Evolutionary conservation across 2,888 invertebrate genomes (phyloP), one percentile per base, ranked within the genome.

Genomic region (Cheilosia impressa): DNA sequence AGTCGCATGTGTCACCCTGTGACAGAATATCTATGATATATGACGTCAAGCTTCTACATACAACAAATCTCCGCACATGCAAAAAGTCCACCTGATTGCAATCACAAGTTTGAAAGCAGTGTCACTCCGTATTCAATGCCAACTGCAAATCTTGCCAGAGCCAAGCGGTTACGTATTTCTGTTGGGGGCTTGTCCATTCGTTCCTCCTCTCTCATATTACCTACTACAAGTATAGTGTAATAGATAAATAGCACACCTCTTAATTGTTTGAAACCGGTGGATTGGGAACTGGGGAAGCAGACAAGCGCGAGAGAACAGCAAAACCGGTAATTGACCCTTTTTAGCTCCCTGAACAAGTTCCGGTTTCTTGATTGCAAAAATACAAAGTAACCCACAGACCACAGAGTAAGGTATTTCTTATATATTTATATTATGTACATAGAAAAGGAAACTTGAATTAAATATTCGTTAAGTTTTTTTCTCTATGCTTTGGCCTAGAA

Each of bases 301-400:
- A 24, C 38, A 53, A 27, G 27, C 31, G 58, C 47, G 53, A 38
- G 45, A 62, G n/a, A 62, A 55, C 5, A 13, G 50, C 17, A 66
- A 57, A 79, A 66, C 79, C 72, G 60, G 72, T 58, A 80, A 80
- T 66, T 80, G 72, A 55, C 66, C 66, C 66, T 80, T 80, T 73
- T 58, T 66, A 38, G 58, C 27, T 31, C 66, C 53, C 53, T 55
- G 13, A 41, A 55, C 63, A 62, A 60, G 38, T 73, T 66, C 38
- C 15, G 27, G 38, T 66, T 58, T 71, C 38, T 50, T 22, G 13
- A 10, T 34, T n/a, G n/a, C 45, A 45, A n/a, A n/a, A 10, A 22
- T n/a, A 6, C 45, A 45, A n/a, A n/a, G 22, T 69, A 58, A 31
- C 43, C 17, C 69, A 60, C 31, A 19, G 13, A 57, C 17, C 68